A percentile compares a stretch with the other conserved stretches of the same genome.
phyloP scores from a whole-genome alignment of 37 sponge, comb jelly and placozoan species.

The Eunapius fragilis region DNA sequence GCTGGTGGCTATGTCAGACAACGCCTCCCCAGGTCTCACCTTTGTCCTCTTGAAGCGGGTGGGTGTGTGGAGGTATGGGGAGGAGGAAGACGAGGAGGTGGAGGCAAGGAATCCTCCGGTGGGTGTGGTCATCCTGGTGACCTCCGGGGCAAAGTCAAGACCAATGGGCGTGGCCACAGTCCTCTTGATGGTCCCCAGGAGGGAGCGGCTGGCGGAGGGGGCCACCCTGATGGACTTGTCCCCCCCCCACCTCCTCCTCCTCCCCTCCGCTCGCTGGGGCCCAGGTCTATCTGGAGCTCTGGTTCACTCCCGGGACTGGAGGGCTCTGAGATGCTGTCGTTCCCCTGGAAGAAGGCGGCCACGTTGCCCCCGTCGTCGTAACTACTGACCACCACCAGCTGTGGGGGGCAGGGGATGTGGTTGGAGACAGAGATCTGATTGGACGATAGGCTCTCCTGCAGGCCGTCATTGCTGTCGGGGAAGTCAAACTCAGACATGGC shows the following conservation, averaged over 20 bases:
- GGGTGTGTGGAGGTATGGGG: neutral
- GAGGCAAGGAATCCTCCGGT: neutral
- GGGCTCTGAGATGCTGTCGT: conserved; percentile 11
- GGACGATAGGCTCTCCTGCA: neutral
- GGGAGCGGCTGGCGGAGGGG: conserved; percentile 15
- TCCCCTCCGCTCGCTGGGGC: neutral
- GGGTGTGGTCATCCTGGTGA: neutral
- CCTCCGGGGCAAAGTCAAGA: conserved; percentile 12
- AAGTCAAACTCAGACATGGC: neutral
- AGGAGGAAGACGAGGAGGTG: too few species aligned
- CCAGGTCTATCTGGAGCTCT: conserved; percentile 59
- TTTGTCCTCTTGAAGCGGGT: conserved; percentile 2
- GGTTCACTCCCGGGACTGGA: conserved; percentile 61
- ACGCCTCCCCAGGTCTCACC: conserved; percentile 36
- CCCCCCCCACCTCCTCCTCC: neutral
- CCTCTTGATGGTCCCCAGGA: conserved; percentile 32
- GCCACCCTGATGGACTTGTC: conserved; percentile 3
- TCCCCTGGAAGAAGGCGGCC: neutral
- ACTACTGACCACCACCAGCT: conserved; percentile 51
- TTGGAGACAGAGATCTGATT: conserved; percentile 20
- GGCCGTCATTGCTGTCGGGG: neutral
- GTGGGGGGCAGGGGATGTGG: conserved; percentile 42
- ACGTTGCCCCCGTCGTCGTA: conserved; percentile 31
- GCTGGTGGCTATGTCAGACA: conserved; percentile 31
- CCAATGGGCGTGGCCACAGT: conserved; percentile 7